Base-by-base conservation (phyloP, 2,113 vertebrate genomes). In the Ictalurus furcatus region DNA sequence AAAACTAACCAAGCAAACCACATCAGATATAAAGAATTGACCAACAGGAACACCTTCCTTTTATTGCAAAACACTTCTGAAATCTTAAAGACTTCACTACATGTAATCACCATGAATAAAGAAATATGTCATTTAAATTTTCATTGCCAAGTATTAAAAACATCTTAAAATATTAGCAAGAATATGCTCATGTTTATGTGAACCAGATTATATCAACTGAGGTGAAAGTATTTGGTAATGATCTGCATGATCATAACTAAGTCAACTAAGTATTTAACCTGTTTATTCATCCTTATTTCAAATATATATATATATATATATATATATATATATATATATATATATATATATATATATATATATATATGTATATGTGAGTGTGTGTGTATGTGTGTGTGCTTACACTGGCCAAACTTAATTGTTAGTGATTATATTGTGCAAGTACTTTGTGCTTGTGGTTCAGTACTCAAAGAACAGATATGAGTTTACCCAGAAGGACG, bases 1-100 rank as follows among this genome's bases (percentile, higher is more conserved):
- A 56, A 85, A 12, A 74, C 48, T 48, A 90, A 54, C 88, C 67
- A 85, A 91, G 71, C 89, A 94, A 92, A 94, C 94, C 94, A 93
- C 94, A 94, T 63, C 54, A 17, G 48, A 76, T 30, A 63, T 86
- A 71, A 59, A 28, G 4, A 73, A 86, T 87, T 84, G 87, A 87
- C 86, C 86, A 90, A 86, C 6, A 87, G 88, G 88, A 81, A 87
- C 34, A 13, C 37, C n/a, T 80, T 44, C 25, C 56, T 65, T 63
- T 44, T 28, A 25, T 21, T 30, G 28, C 8, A 30, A 14, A 80
- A 54, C 48, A 52, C 23, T 30, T 56, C 16, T 14, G 11, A 78
- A 52, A 12, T 76, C 9, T 76, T 44, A 4, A 19, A 76, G 37
- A 67, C 25, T n/a, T 67, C 12, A 13, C 28, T 0, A 25, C 40